Evolutionary conservation across 2,888 invertebrate genomes (phyloP).

Genomic region (Hydrotaea diabolus): DNA sequence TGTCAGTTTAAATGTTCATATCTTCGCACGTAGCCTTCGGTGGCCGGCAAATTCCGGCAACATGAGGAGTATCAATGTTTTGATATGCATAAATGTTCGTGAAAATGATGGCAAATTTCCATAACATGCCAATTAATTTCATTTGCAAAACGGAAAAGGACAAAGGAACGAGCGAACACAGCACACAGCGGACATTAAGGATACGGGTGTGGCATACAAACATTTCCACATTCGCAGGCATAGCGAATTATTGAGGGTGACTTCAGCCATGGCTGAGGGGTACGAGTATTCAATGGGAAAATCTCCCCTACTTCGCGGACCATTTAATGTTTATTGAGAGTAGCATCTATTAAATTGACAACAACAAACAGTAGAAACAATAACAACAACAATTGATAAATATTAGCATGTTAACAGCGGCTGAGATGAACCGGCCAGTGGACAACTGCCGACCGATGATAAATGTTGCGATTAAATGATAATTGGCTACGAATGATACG

Average conservation of each 20-base stretch:
- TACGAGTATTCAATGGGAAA: background rate
- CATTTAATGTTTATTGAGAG: conserved; percentile 2
- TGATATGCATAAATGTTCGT: conserved; percentile 57
- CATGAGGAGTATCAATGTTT: conserved; percentile 44
- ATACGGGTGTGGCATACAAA: conserved; percentile 6
- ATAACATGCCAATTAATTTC: conserved; percentile 66
- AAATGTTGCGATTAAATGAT: conserved; percentile 56
- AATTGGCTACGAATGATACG: conserved; percentile 46
- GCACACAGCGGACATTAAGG: conserved; percentile 11
- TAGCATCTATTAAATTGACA: conserved; percentile 14
- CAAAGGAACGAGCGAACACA: background rate
- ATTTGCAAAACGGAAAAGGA: conserved; percentile 35
- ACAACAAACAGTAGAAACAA: conserved; percentile 13
- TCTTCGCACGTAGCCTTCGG: background rate
- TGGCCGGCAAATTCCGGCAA: background rate
- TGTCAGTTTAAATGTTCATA: conserved; percentile 49
- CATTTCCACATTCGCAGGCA: background rate
- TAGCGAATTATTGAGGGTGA: conserved; percentile 49
- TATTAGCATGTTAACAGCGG: conserved; percentile 36
- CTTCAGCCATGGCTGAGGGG: background rate
- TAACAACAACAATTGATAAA: conserved; percentile 24
- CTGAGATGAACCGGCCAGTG: background rate
- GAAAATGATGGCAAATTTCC: conserved; percentile 64
- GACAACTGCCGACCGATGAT: conserved; percentile 10
- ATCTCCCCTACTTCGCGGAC: background rate